These are phyloP conservation scores for Lithophane semibrunnea DNA, from an alignment of 2,888 invertebrate species.

Conservation along the genomic window DNA sequence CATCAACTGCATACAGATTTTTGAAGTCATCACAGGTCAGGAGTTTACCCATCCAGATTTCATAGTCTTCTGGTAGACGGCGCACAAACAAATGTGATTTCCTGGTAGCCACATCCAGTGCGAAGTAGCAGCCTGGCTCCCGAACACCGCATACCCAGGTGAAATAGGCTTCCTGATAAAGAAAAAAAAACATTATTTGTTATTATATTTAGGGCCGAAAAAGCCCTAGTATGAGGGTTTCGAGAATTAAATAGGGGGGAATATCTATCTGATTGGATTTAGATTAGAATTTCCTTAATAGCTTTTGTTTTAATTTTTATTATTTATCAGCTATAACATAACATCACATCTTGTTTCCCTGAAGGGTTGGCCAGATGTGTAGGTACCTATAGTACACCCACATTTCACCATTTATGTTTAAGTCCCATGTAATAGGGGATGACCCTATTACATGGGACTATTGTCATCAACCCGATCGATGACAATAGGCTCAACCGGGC, in stretches of 20 bases:
- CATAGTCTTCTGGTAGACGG: slow-evolving; percentile 95
- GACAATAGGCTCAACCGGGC: no score
- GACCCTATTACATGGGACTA: no score
- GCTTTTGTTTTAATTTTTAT: no score
- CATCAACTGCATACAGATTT: slow-evolving; percentile 95
- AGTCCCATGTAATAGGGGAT: neutral
- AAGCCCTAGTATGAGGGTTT: neutral
- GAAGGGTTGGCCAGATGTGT: no score
- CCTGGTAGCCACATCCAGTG: slow-evolving; percentile 93
- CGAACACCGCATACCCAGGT: slow-evolving; percentile 98
- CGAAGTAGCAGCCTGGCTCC: slow-evolving; percentile 97
- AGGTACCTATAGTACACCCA: neutral
- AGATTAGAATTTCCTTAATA: neutral
- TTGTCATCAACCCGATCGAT: neutral
- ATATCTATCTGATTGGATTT: neutral
- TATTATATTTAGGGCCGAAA: no score
- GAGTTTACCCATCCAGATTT: slow-evolving; percentile 98
- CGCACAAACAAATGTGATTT: slow-evolving; percentile 96
- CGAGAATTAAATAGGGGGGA: neutral
- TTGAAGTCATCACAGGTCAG: slow-evolving; percentile 93
- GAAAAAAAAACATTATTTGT: neutral
- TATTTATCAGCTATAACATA: no score
- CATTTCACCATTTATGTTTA: neutral
- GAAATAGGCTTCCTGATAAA: slow-evolving; percentile 97
- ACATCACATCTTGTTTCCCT: no score